A percentile compares a stretch with the other conserved stretches of the same genome.
These are phyloP conservation scores for Pseudomyrmex flavicornis DNA, from an alignment of 1,140 invertebrate genomes.

Conservation along the genomic window DNA sequence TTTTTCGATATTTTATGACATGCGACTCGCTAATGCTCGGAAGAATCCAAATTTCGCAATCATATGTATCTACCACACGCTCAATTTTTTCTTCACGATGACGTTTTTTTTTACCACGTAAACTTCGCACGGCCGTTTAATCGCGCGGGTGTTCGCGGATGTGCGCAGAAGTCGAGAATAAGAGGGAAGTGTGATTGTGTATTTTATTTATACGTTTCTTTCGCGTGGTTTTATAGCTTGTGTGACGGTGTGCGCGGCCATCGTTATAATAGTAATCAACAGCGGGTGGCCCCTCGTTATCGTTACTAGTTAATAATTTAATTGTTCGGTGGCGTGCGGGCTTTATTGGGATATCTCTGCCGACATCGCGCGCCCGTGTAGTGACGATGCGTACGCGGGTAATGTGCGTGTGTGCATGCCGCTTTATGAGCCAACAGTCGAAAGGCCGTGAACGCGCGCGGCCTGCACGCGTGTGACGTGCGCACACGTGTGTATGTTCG, in stretches of 20 bases:
- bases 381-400: too few relatives aligned
- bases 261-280: constrained; percentile 83
- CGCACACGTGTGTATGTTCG: background rate
- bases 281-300: constrained; percentile 79
- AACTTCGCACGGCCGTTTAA: background rate
- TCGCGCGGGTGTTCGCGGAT: constrained; percentile 17
- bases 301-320: constrained; percentile 84
- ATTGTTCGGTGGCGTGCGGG: constrained; percentile 83
- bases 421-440: constrained; percentile 33
- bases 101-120: background rate
- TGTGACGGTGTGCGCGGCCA: constrained; percentile 61
- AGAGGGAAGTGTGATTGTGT: constrained; percentile 26
- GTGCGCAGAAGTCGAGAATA: constrained; percentile 1
- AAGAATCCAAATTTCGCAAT: constrained; percentile 18
- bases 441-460: constrained; percentile 26
- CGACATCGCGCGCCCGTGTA: constrained; percentile 73
- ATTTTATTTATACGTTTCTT: constrained; percentile 56
- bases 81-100: background rate
- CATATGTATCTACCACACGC: background rate
- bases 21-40: constrained; percentile 1
- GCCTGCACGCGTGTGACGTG: constrained; percentile 23
- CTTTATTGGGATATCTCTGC: constrained; percentile 83
- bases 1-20: constrained; percentile 30
- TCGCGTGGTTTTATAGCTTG: constrained; percentile 28
- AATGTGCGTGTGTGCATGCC: background rate